Conservation (phyloP, 2,113 vertebrate species). For the Hydrochoerus hydrochaeris region DNA sequence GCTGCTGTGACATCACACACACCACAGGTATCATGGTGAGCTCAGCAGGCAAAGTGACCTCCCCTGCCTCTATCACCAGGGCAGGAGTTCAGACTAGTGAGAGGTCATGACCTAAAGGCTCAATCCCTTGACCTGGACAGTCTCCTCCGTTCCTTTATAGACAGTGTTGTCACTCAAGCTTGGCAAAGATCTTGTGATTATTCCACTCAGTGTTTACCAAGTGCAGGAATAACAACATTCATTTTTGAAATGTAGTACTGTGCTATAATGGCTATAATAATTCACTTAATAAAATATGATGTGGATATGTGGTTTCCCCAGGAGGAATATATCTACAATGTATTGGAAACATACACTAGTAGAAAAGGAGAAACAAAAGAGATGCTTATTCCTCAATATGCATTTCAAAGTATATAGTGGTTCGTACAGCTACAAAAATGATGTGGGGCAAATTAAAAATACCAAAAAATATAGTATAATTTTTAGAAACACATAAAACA, state of each 20-base stretch:
- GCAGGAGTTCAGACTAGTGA: too few relatives aligned
- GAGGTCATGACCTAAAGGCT: not conserved
- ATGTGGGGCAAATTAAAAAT: not conserved
- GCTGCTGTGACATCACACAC: constrained; percentile 90
- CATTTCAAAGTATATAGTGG: not conserved
- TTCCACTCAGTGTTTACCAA: constrained; percentile 51
- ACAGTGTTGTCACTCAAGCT: constrained; percentile 45
- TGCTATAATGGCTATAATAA: not conserved
- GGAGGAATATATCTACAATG: not conserved
- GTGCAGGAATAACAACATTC: not conserved
- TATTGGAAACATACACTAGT: not conserved
- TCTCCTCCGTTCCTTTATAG: constrained; percentile 48
- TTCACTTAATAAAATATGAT: not conserved
- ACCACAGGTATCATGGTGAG: constrained; percentile 82
- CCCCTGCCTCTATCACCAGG: not conserved
- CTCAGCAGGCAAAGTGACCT: not conserved
- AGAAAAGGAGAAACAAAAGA: not conserved
- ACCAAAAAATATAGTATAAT: not conserved
- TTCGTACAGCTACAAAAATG: not conserved
- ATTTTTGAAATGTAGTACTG: not conserved
- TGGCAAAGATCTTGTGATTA: constrained; percentile 54
- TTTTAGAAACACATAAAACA: constrained; percentile 39
- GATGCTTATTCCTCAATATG: not conserved
- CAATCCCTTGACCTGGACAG: not conserved
- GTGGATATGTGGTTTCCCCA: not conserved